Conservation (phyloP, 92 coral and sea anemone genomes). For the Paragorgia papillata region DNA sequence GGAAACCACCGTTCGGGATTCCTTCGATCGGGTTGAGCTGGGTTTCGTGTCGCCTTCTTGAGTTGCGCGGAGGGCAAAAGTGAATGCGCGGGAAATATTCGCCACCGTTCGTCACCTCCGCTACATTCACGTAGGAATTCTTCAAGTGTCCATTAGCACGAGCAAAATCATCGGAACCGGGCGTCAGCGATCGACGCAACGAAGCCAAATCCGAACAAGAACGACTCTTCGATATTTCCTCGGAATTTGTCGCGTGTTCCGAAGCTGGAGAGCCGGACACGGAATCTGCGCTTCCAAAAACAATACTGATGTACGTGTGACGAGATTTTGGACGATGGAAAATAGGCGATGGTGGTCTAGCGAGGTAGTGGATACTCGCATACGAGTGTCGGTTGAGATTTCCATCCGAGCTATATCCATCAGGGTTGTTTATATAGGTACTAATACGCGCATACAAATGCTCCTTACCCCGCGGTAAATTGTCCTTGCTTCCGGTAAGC, state of each 20-base stretch:
- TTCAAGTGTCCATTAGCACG: not conserved
- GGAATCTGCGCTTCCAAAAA: constrained; percentile 33
- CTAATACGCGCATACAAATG: constrained; percentile 35
- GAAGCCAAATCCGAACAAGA: constrained; percentile 7
- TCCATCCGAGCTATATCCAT: not conserved
- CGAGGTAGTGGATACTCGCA: constrained; percentile 18
- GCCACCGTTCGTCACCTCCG: not conserved
- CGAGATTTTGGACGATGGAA: not conserved
- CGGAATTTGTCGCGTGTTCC: not conserved
- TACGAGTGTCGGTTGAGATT: constrained; percentile 27
- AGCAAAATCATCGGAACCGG: not conserved
- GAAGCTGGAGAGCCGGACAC: not conserved
- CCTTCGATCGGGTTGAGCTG: no score
- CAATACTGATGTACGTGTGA: constrained; percentile 30
- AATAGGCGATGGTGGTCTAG: not conserved
- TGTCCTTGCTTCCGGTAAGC: not conserved
- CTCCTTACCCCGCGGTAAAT: constrained; percentile 31
- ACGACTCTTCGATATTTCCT: not conserved
- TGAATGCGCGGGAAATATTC: not conserved
- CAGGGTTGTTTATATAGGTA: not conserved
- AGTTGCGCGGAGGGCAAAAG: not conserved
- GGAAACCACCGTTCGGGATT: no score
- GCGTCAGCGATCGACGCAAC: not conserved
- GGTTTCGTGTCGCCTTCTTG: no score
- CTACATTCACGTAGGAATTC: not conserved